phyloP scores from a whole-genome alignment of 2,113 vertebrate genomes.

The Callithrix jacchus region DNA sequence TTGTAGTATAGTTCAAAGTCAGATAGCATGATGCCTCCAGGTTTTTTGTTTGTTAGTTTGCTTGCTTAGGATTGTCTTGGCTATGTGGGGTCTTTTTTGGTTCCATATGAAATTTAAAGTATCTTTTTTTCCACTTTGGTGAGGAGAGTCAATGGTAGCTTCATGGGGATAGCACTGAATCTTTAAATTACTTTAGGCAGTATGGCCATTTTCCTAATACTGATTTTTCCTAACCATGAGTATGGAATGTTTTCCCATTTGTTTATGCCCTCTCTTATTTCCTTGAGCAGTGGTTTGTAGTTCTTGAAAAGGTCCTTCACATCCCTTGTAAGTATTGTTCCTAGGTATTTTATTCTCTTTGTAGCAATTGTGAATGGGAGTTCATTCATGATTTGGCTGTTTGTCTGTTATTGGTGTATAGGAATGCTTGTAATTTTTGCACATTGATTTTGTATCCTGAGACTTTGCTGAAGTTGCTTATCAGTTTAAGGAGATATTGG shows the following conservation, averaged over 20 bases:
- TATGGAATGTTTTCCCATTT: neutral
- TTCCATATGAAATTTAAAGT: too few species aligned
- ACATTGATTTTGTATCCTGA: neutral
- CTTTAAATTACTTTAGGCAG: neutral
- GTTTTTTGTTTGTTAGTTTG: too few species aligned
- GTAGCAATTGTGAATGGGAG: neutral
- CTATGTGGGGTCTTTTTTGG: too few species aligned
- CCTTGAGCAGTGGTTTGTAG: neutral
- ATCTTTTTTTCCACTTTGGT: neutral
- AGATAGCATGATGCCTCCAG: too few species aligned
- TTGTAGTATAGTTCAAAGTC: too few species aligned
- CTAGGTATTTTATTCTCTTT: neutral
- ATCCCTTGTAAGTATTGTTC: neutral
- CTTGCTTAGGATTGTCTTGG: too few species aligned
- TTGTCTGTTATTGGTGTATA: neutral
- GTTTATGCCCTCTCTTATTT: neutral
- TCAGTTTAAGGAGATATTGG: neutral
- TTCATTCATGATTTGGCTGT: neutral
- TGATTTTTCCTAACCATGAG: neutral
- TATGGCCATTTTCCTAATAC: neutral
- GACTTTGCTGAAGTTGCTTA: neutral
- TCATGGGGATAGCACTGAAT: neutral
- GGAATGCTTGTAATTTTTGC: neutral
- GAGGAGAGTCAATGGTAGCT: neutral
- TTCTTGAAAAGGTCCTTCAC: neutral